Conservation (phyloP, 2,113 vertebrate species). For the Stegastes partitus region DNA sequence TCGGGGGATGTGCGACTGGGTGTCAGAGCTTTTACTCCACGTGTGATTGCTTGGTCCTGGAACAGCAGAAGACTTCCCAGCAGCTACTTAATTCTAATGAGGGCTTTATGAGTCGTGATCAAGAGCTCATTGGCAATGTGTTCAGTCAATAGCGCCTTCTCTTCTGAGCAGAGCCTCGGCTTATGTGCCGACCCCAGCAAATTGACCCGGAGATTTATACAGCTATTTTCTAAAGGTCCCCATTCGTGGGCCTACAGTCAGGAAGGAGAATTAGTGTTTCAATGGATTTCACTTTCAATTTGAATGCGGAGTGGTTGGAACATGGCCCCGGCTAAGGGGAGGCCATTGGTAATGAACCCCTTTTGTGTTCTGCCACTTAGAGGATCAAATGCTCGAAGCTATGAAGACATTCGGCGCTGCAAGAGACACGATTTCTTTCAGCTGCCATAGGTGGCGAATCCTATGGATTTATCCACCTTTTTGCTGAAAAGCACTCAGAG, state of each 20-base stretch:
- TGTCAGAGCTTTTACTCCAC: slow-evolving; percentile 7
- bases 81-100: slow-evolving; percentile 71
- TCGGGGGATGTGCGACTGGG: slow-evolving; percentile 25
- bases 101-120: slow-evolving; percentile 78
- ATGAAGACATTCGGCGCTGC: slow-evolving; percentile 56
- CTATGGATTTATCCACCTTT: slow-evolving; percentile 24
- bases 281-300: slow-evolving; percentile 77
- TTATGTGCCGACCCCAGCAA: slow-evolving; percentile 64
- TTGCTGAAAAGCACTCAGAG: background rate
- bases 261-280: slow-evolving; percentile 73
- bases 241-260: slow-evolving; percentile 63
- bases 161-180: slow-evolving; percentile 45
- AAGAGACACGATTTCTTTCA: slow-evolving; percentile 35
- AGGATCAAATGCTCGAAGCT: slow-evolving; percentile 61
- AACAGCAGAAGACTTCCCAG: slow-evolving; percentile 53
- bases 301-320: slow-evolving; percentile 71
- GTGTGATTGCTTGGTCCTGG: slow-evolving; percentile 58
- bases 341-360: slow-evolving; percentile 68
- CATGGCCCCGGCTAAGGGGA: slow-evolving; percentile 46
- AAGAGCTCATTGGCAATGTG: slow-evolving; percentile 68
- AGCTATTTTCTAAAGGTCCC: slow-evolving; percentile 76
- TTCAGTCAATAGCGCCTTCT: slow-evolving; percentile 59
- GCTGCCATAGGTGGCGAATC: slow-evolving; percentile 22
- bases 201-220: slow-evolving; percentile 78
- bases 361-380: slow-evolving; percentile 66